Base-by-base conservation (phyloP, 2,113 vertebrate genomes). In the Brachionichthys hirsutus region DNA sequence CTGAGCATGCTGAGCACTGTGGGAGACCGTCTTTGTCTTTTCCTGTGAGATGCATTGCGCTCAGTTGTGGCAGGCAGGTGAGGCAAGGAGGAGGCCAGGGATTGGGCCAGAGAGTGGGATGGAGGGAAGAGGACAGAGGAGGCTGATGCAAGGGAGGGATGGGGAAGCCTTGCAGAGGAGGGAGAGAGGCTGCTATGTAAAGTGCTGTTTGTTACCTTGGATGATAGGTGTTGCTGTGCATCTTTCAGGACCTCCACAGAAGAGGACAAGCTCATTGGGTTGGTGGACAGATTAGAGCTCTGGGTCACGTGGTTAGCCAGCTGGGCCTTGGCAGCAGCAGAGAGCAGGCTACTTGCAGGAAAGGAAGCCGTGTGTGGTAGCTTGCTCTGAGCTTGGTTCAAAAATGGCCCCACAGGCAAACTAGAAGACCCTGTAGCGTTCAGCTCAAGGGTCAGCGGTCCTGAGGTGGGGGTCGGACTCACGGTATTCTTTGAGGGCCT, bases 321-420 rank as follows among this genome's bases (percentile, higher is more conserved):
- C 85, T 97, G 94, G 79, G 94, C 93, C 89, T 93, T 94, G 82
- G 94, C 93, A 4, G 94, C 94, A 12, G 92, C 94, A 20, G 93
- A 94, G 40, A 96, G 93, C 24, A 96, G 84, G 75, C 90, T 95
- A 81, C 94, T 95, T 49, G 95, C 92, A 6, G 94, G 93, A 78
- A 95, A 95, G 14, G 93, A 89, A 70, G 87, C 72, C 54, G 92
- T 86, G 61, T 89, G 91, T 46, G 91, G 89, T 18, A 89, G 80
- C 65, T 89, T 90, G 62, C 86, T 89, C 68, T 92, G 91, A 35
- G 63, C 87, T 89, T 68, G 88, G 62, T 77, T 85, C 42, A 81
- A 49, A 75, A 85, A 85, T 2, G 81, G 72, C 36, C 91, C 92
- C 50, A 91, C 63, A 60, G 90, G 86, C 82, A 92, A 88, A 78